Percentiles rank a stretch among this genome's conserved stretches.
phyloP scores from a whole-genome alignment of 2,797 vertebrate species.

The Ispidina lecontei region DNA sequence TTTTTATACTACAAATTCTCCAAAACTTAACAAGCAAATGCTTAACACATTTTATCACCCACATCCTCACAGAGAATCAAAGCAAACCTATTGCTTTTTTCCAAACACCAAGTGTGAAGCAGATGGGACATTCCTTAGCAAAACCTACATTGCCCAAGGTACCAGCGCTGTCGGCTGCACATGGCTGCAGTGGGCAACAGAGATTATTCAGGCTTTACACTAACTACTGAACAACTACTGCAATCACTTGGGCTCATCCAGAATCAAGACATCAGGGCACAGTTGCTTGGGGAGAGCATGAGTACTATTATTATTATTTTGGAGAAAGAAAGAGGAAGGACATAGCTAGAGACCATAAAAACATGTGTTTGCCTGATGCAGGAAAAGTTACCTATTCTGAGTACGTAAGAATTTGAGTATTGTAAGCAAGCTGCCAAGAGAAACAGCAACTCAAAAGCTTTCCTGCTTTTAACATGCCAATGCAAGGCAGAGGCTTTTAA shows the following conservation, averaged over 20 bases:
- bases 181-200: not conserved
- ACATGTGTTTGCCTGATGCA: not conserved
- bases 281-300: not conserved
- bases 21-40: not conserved
- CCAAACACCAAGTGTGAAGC: not conserved
- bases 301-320: not conserved
- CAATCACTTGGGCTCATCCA: not conserved
- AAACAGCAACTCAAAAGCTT: not conserved
- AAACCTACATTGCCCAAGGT: not conserved
- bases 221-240: not conserved
- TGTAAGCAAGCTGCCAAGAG: not conserved
- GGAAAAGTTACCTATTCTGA: not conserved
- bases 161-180: rapidly evolving
- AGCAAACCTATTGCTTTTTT: not conserved
- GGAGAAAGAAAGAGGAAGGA: not conserved
- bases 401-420: not conserved
- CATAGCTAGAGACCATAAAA: not conserved
- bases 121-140: not conserved
- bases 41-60: not conserved
- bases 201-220: not conserved
- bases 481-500: conserved; percentile 23
- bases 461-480: not conserved
- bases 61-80: rapidly evolving
- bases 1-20: not conserved
- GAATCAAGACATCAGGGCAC: not conserved